Percentiles rank a stretch among this genome's conserved stretches.
phyloP scores from a whole-genome alignment of 2,888 invertebrate species.

The Philereme transversata region DNA sequence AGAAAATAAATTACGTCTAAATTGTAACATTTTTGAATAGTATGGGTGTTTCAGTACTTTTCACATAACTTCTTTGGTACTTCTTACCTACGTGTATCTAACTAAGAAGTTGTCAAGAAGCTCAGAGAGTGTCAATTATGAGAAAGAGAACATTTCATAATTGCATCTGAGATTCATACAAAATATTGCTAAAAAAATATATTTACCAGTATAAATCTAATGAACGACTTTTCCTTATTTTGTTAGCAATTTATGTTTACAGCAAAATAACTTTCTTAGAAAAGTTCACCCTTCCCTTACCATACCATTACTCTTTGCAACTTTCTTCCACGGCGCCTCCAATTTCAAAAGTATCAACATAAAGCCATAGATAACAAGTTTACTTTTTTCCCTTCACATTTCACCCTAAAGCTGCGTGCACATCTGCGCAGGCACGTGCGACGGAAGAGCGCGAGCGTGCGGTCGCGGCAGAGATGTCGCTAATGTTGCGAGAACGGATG shows the following conservation, averaged over 20 bases:
- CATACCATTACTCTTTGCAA: neutral
- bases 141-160: too few relatives aligned
- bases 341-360: conserved; percentile 24
- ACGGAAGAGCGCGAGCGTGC: conserved; percentile 27
- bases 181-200: too few relatives aligned
- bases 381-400: conserved; percentile 18
- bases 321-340: conserved; percentile 4
- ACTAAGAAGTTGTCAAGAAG: too few relatives aligned
- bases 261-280: neutral
- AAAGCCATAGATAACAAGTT: conserved; percentile 18
- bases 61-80: too few relatives aligned
- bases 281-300: neutral
- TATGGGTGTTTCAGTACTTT: too few relatives aligned
- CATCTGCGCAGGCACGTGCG: conserved; percentile 31
- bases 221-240: neutral
- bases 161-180: too few relatives aligned
- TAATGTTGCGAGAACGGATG: conserved; percentile 31
- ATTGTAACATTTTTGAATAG: too few relatives aligned
- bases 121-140: too few relatives aligned
- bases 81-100: too few relatives aligned
- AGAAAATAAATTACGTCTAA: too few relatives aligned
- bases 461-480: conserved; percentile 28
- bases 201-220: too few relatives aligned
- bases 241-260: neutral
- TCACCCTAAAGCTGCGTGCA: conserved; percentile 28